Conservation (phyloP, 2,113 vertebrate genomes). For the Prolemur simus region DNA sequence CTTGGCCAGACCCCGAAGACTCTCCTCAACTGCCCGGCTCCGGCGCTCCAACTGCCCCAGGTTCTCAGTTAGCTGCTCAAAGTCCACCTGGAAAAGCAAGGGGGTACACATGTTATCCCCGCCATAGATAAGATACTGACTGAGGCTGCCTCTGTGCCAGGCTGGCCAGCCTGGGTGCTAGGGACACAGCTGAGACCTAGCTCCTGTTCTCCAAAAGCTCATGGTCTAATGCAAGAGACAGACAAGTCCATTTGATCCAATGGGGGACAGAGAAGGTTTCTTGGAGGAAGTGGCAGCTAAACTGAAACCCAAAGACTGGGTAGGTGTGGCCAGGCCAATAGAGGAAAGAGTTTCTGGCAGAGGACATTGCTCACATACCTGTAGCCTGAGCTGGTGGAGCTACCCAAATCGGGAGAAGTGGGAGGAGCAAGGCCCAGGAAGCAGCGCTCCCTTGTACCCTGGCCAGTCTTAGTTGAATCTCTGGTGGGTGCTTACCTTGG, state of each 20-base stretch:
- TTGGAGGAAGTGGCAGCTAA: neutral
- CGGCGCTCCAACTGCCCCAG: conserved; percentile 92
- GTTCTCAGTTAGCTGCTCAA: conserved; percentile 93
- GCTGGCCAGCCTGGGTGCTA: neutral
- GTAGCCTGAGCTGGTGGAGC: neutral
- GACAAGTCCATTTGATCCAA: neutral
- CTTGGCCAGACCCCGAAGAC: conserved; percentile 92
- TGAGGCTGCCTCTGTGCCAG: neutral
- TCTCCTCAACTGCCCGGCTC: conserved; percentile 93
- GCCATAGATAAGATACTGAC: neutral
- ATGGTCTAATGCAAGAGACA: neutral
- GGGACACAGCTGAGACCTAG: neutral
- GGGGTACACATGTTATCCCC: neutral
- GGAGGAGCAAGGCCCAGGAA: neutral
- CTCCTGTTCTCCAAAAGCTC: neutral
- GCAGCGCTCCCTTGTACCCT: neutral
- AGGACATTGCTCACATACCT: neutral
- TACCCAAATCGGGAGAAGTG: neutral
- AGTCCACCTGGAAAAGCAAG: conserved; percentile 90
- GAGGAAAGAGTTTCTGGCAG: neutral
- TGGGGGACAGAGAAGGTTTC: neutral
- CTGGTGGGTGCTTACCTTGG: conserved; percentile 88
- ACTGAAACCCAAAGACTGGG: neutral
- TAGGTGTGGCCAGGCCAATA: neutral
- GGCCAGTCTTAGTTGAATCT: neutral